phyloP scores from a whole-genome alignment of 2,888 invertebrate species.

The Biston betularia region DNA sequence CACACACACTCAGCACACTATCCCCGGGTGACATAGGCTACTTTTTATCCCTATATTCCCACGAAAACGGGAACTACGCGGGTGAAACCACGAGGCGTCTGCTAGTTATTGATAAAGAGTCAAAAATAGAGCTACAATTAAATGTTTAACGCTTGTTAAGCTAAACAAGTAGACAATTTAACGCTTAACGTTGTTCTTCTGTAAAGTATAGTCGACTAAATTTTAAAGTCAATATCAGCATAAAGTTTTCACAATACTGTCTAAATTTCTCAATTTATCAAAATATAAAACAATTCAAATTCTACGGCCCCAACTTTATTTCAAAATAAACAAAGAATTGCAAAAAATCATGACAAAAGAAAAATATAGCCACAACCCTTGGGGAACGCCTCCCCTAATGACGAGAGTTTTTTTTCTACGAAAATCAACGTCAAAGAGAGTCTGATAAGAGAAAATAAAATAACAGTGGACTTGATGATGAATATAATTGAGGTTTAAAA shows the following conservation, averaged over 20 bases:
- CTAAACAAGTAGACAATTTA: too few species aligned
- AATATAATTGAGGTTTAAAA: slow-evolving; percentile 9
- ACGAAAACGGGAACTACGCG: too few species aligned
- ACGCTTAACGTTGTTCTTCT: too few species aligned
- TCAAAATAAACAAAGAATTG: slow-evolving; percentile 16
- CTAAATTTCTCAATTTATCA: background rate
- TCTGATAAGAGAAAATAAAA: slow-evolving; percentile 17
- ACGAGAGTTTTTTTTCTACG: slow-evolving; percentile 6
- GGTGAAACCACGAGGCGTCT: too few species aligned
- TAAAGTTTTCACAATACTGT: background rate
- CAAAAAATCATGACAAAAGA: slow-evolving; percentile 20
- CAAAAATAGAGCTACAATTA: too few species aligned
- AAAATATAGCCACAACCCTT: slow-evolving; percentile 20
- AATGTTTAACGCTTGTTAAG: too few species aligned
- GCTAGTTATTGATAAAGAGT: too few species aligned
- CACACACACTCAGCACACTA: too few species aligned
- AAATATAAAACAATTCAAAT: slow-evolving; percentile 3
- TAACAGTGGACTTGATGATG: slow-evolving; percentile 8
- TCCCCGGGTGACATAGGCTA: too few species aligned
- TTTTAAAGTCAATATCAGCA: too few species aligned
- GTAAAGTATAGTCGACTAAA: too few species aligned
- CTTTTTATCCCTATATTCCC: too few species aligned
- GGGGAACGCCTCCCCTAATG: slow-evolving; percentile 19
- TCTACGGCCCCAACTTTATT: slow-evolving; percentile 3
- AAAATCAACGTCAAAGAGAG: slow-evolving; percentile 22